Percentiles rank a stretch among this genome's conserved stretches.
These are phyloP conservation scores for Scomberomorus guttatus DNA, from an alignment of 2,797 vertebrate species.

Conservation along the genomic window DNA sequence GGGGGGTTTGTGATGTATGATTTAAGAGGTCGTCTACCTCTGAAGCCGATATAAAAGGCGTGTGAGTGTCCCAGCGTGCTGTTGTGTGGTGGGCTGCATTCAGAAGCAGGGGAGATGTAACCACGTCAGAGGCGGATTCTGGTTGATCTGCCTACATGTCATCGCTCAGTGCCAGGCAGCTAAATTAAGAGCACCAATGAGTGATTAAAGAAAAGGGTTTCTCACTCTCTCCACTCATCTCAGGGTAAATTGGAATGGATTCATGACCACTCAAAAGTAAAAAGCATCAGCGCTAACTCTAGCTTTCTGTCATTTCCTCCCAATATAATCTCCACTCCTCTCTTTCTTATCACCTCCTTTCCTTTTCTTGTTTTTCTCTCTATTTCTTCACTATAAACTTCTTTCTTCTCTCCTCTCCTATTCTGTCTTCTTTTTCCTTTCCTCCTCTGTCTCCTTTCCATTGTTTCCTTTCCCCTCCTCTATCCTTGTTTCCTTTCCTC, in stretches of 20 bases:
- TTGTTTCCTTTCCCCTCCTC: background rate
- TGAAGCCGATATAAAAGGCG: background rate
- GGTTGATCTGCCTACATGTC: conserved; percentile 27
- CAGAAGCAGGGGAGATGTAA: background rate
- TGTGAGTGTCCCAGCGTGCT: conserved; percentile 7
- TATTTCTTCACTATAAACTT: background rate
- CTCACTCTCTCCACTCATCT: conserved; percentile 13
- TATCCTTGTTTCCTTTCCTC: background rate
- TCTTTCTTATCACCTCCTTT: background rate
- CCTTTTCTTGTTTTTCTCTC: background rate
- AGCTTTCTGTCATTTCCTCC: background rate
- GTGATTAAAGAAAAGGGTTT: conserved; percentile 22
- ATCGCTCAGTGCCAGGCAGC: conserved; percentile 15
- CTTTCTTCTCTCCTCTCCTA: background rate
- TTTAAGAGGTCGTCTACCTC: background rate
- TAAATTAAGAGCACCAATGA: conserved; percentile 42
- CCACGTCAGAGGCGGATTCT: background rate
- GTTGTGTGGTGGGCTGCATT: conserved; percentile 20
- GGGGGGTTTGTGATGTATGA: background rate
- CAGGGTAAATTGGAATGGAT: conserved; percentile 21
- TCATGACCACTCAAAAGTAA: conserved; percentile 13
- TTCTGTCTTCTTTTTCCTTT: background rate
- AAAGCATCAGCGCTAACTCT: background rate
- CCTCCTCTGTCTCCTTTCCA: background rate
- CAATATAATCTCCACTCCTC: background rate